phyloP scores from a whole-genome alignment of 2,888 invertebrate genomes.

The Parelbella ahira region DNA sequence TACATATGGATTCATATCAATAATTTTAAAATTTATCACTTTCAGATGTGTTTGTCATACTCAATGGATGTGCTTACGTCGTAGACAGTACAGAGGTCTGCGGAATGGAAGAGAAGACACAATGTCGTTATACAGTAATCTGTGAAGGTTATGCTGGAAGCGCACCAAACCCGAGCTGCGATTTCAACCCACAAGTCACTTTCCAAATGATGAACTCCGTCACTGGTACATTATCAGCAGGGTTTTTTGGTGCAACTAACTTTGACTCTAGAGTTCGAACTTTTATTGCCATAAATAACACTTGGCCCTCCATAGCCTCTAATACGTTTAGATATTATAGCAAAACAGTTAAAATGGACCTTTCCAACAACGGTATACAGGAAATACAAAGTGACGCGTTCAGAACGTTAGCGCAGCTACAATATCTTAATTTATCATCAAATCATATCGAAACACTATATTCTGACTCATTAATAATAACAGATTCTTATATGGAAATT shows the following conservation, averaged over 20 bases:
- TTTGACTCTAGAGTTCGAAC: conserved; percentile 57
- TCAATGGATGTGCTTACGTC: background rate
- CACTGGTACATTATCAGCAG: conserved; percentile 35
- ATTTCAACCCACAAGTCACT: conserved; percentile 44
- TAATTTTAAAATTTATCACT: background rate
- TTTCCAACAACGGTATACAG: conserved; percentile 47
- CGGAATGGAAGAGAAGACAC: conserved; percentile 24
- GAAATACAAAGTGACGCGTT: conserved; percentile 48
- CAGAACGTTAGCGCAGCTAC: conserved; percentile 36
- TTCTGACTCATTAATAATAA: conserved; percentile 39
- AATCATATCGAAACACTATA: conserved; percentile 46
- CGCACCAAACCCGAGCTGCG: conserved; percentile 41
- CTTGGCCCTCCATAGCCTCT: conserved; percentile 45
- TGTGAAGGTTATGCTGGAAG: conserved; percentile 44
- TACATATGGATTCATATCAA: too few relatives aligned
- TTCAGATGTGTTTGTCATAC: conserved; percentile 6
- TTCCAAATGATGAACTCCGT: conserved; percentile 46
- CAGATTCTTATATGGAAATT: conserved; percentile 33
- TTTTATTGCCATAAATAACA: conserved; percentile 42
- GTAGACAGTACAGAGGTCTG: conserved; percentile 36
- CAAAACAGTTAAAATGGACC: conserved; percentile 40
- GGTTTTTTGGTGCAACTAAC: conserved; percentile 60
- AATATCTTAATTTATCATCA: conserved; percentile 49
- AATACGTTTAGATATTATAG: conserved; percentile 50
- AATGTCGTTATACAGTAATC: conserved; percentile 47